These are phyloP conservation scores for Recurvirostra avosetta DNA, from an alignment of 2,113 vertebrate genomes.

Conservation along the genomic window DNA sequence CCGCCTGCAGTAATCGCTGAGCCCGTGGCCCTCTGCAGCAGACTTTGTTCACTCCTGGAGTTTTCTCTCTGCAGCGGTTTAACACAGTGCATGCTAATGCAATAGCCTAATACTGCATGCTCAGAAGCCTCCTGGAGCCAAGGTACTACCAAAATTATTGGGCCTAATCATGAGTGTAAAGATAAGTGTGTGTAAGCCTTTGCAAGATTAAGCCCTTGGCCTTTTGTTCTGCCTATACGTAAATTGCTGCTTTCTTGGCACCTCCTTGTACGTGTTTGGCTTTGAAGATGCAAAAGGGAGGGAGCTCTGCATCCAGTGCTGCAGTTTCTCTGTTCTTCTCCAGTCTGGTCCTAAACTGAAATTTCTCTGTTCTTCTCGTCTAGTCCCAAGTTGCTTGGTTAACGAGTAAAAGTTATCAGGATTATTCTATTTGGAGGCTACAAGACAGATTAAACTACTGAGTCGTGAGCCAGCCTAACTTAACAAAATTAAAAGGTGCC, in stretches of 20 bases:
- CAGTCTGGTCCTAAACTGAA: not conserved
- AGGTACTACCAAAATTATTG: not conserved
- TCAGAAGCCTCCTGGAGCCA: not conserved
- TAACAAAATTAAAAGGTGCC: not conserved
- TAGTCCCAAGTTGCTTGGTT: not conserved
- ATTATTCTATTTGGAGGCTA: not conserved
- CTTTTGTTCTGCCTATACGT: not conserved
- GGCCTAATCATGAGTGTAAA: not conserved
- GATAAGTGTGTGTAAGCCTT: not conserved
- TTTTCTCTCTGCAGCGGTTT: not conserved
- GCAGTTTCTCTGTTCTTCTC: not conserved
- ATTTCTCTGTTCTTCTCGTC: not conserved
- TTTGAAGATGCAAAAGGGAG: not conserved
- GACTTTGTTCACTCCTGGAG: not conserved
- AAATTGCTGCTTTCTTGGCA: not conserved
- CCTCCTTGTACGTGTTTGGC: not conserved
- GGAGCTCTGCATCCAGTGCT: not conserved
- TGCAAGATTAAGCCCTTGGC: not conserved
- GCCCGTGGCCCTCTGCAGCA: rapidly evolving
- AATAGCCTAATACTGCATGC: not conserved
- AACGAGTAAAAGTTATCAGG: not conserved
- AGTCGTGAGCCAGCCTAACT: not conserved
- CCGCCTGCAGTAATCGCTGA: not conserved
- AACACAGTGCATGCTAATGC: not conserved
- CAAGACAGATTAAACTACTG: not conserved